Conservation (phyloP, 2,113 vertebrate species). For the Spilogale gracilis region DNA sequence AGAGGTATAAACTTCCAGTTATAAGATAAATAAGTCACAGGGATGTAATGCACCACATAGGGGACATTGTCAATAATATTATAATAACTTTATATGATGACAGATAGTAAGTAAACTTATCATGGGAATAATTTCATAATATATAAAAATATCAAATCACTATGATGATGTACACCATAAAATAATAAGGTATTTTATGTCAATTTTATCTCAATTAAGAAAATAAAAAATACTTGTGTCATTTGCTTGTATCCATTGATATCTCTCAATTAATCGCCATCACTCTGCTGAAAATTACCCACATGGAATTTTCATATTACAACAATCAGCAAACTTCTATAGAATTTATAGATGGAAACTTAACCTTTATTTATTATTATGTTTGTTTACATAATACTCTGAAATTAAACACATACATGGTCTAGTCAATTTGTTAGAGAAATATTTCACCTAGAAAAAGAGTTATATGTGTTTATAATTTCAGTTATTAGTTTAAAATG, state of each 20-base stretch:
- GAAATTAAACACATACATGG: not conserved
- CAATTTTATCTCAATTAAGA: not conserved
- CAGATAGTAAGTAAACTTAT: not conserved
- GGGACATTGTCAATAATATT: not conserved
- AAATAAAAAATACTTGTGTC: not conserved
- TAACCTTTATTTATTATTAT: not conserved
- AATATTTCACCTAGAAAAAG: slow-evolving; percentile 7
- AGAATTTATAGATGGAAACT: not conserved
- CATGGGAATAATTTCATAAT: not conserved
- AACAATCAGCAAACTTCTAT: not conserved
- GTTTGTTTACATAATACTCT: not conserved
- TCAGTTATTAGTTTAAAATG: not conserved
- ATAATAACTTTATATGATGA: not conserved
- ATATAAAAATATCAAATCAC: not conserved
- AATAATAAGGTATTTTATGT: not conserved
- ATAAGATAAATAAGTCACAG: not conserved
- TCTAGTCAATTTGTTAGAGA: not conserved
- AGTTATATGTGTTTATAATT: not conserved
- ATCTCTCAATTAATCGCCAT: not conserved
- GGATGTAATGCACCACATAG: not conserved
- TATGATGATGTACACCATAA: not conserved
- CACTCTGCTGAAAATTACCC: not conserved
- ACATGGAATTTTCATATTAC: not conserved
- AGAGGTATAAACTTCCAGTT: not conserved
- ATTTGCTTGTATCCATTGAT: not conserved